Base-by-base conservation (phyloP, 2,888 invertebrate genomes). In the Hydraecia micacea region DNA sequence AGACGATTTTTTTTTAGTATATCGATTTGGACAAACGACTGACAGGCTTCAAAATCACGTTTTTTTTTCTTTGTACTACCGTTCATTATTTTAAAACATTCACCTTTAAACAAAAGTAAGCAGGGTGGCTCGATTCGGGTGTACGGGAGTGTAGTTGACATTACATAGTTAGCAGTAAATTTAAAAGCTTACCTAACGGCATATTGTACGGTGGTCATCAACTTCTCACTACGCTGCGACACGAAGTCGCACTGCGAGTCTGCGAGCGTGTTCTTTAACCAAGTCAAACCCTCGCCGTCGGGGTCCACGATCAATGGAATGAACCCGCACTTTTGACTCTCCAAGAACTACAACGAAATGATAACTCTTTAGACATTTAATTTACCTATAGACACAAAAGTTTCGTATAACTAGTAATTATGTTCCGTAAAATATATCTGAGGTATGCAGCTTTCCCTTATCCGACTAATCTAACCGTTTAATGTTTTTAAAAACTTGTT, bases 261-360 rank as follows among this genome's bases (percentile, higher is more conserved):
- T 0, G 94, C 91, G 5, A 98, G 94, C 90, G 98, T 98, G 66
- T 97, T 97, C 89, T 97, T 97, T 0, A 99, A 95, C 99, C 99
- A 99, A 58, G 97, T 97, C 0, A 98, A 97, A 0, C 99, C 99
- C 15, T 98, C 97, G 6, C 98, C 98, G 0, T 99, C 98, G 0
- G 99, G 99, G 95, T 99, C 99, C 67, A 99, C 97, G 65, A 99
- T 96, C 75, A 99, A 97, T 0, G 99, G 98, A 1, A 98, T 97
- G 87, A 98, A 97, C 49, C 97, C 97, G 63, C 97, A 97, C 84
- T 94, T 95, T 7, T 92, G 92, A 3, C 88, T 87, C 79, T 94
- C 93, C 58, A 96, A 86, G 32, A 92, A 91, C 96, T 96, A 76
- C 11, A 81, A 85, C 13, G 36, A 65, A 75, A 73, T 65, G 3